These are phyloP conservation scores for Brachyopa scutellaris DNA, from an alignment of 2,888 invertebrate species.

Conservation along the genomic window DNA sequence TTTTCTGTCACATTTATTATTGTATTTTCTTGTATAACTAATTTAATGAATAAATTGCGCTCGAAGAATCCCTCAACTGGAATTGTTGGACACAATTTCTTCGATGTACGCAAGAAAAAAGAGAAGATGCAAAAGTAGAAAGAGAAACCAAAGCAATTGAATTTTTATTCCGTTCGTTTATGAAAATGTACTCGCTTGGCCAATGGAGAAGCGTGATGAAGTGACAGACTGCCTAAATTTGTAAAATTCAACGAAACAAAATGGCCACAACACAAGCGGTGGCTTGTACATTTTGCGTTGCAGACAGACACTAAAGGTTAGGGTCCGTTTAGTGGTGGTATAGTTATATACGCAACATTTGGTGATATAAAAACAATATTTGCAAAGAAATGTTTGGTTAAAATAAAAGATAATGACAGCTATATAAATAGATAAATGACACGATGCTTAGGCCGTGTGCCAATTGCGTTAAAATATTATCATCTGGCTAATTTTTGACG, in stretches of 20 bases:
- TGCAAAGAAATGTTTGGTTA: neutral
- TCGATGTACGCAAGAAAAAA: conserved; percentile 74
- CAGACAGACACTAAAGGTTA: neutral
- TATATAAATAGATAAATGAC: too few relatives aligned
- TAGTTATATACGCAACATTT: too few relatives aligned
- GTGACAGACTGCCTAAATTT: conserved; percentile 54
- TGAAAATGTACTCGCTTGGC: conserved; percentile 74
- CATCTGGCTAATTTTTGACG: too few relatives aligned
- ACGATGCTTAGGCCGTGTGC: too few relatives aligned
- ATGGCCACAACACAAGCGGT: conserved; percentile 70
- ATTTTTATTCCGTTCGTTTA: conserved; percentile 75
- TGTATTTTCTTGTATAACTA: neutral
- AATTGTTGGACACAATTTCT: conserved; percentile 48
- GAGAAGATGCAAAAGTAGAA: conserved; percentile 73
- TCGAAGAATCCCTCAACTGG: conserved; percentile 26
- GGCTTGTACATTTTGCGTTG: conserved; percentile 43
- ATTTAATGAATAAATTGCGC: conserved; percentile 11
- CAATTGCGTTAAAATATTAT: too few relatives aligned
- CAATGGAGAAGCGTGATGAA: conserved; percentile 72
- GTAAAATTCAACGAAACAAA: conserved; percentile 74
- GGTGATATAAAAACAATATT: neutral
- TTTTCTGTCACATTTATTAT: conserved; percentile 56
- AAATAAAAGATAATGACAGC: too few relatives aligned
- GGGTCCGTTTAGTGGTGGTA: conserved; percentile 26
- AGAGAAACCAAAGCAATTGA: conserved; percentile 62